Conservation (phyloP, 2,797 vertebrate genomes). For the Coluber constrictor region DNA sequence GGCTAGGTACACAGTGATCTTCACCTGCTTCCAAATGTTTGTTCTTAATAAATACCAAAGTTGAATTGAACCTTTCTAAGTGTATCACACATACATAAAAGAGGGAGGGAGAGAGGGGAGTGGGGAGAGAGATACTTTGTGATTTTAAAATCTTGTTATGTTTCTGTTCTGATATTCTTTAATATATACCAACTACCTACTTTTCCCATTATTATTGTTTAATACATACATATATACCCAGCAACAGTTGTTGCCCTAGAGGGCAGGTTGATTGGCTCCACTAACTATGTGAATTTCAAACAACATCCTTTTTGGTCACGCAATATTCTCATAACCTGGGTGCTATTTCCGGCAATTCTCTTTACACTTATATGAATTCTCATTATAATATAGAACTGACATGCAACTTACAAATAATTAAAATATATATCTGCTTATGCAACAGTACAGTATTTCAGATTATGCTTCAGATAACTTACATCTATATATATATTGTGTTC, state of each 20-base stretch:
- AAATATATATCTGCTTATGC: neutral
- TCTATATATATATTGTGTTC: neutral
- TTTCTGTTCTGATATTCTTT: slow-evolving; percentile 6
- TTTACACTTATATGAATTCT: neutral
- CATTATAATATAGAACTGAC: neutral
- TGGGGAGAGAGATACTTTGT: neutral
- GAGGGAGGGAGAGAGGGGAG: neutral
- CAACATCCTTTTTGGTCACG: slow-evolving; percentile 9
- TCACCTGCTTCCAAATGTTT: slow-evolving; percentile 17
- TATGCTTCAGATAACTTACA: neutral
- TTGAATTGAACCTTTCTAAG: neutral
- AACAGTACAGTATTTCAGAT: neutral
- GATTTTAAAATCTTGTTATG: neutral
- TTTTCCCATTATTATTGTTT: neutral
- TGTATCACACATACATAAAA: neutral
- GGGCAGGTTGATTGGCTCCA: slow-evolving; percentile 12
- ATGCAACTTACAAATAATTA: neutral
- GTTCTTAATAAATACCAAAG: neutral
- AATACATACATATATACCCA: slow-evolving; percentile 2
- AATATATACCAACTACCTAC: neutral
- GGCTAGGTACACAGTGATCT: neutral
- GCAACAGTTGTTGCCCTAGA: slow-evolving; percentile 9
- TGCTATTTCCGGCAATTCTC: neutral
- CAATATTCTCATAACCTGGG: neutral
- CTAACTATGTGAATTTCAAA: neutral